Evolutionary conservation across 2,888 invertebrate genomes (phyloP).

Genomic region (Ochlodes sylvanus): DNA sequence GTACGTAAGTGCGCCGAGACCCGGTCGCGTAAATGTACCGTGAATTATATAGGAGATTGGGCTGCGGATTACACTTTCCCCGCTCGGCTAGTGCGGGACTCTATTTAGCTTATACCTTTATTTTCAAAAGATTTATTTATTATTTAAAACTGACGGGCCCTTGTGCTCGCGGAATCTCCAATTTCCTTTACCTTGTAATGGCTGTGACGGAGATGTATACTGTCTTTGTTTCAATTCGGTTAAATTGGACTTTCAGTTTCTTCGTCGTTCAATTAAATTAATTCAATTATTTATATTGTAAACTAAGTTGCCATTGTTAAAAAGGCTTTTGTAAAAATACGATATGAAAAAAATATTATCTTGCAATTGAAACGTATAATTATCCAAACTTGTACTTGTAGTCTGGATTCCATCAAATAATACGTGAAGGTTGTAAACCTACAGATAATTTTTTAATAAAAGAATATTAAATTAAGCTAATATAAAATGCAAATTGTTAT

Average conservation of each 20-base stretch:
- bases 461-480: too few species aligned
- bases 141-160: background rate
- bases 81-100: slow-evolving; percentile 38
- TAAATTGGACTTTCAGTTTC: background rate
- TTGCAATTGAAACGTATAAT: too few species aligned
- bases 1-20: slow-evolving; percentile 48
- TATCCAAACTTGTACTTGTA: too few species aligned
- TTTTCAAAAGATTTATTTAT: slow-evolving; percentile 50
- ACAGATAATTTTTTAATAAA: too few species aligned
- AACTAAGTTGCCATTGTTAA: too few species aligned
- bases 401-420: too few species aligned
- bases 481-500: too few species aligned
- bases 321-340: too few species aligned
- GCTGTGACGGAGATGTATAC: background rate
- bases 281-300: too few species aligned
- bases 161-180: background rate
- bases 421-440: too few species aligned
- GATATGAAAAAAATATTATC: too few species aligned
- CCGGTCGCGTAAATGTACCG: slow-evolving; percentile 62
- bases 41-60: slow-evolving; percentile 68
- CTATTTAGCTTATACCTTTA: slow-evolving; percentile 45
- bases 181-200: slow-evolving; percentile 11
- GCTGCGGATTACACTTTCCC: slow-evolving; percentile 50
- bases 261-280: too few species aligned
- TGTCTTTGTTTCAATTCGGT: background rate